Base-by-base conservation (phyloP, 2,113 vertebrate genomes). In the Triplophysa rosa region DNA sequence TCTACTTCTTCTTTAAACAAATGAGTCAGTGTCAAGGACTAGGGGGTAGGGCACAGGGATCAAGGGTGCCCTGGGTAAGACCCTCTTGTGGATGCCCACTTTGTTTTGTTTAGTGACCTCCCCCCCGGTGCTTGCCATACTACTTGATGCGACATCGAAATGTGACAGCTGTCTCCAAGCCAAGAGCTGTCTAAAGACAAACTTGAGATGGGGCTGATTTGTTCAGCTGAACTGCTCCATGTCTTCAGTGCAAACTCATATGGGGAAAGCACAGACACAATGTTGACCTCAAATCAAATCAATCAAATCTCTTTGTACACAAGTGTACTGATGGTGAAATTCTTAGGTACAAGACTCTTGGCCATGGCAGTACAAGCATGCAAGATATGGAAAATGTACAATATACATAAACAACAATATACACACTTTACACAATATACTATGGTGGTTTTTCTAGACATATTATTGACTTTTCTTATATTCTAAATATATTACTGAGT, bases 101-200 rank as follows among this genome's bases (percentile, higher is more conserved):
- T 19, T 21, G 17, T 52, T 66, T 63, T 59, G 16, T 67, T 64
- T 67, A 77, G 87, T 87, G 87, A 83, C 83, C 84, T 69, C 78
- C 87, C 91, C 91, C 90, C 84, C 77, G 88, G 87, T 88, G 73
- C 88, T 52, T 19, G 59, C 88, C 87, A 87, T 80, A 87, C 85
- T 83, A 79, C 71, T 74, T 86, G 86, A 47, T 37, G 40, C 90
- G 89, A 91, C 89, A 89, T 88, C 85, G 84, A 91, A 88, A 92
- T 89, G 88, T 92, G 91, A 91, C 91, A 92, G 92, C 89, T 90
- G 91, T 91, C 90, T 90, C 91, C 88, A 88, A 85, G 88, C 90
- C 84, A 87, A 88, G 86, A 87, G 85, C 87, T 86, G 87, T 88
- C 87, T 86, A 91, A 91, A 91, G 90, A 88, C 45, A 68, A 64